A percentile compares a stretch with the other conserved stretches of the same genome.
These are phyloP conservation scores for Hydractinia symbiolongicarpus DNA, from an alignment of 30 jellyfish, hydroid and myxozoan species.

Conservation along the genomic window DNA sequence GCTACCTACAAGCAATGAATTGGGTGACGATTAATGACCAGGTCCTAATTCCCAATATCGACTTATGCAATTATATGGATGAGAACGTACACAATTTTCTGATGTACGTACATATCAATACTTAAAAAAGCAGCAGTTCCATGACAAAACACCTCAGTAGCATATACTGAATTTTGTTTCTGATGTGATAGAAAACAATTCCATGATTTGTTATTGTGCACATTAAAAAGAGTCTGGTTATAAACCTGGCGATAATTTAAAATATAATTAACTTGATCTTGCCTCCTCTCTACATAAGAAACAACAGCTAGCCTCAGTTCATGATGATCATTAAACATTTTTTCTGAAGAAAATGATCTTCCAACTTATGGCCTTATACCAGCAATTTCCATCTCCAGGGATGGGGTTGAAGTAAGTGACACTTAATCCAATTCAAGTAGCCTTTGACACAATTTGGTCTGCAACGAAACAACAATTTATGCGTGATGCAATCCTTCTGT, in stretches of 20 bases:
- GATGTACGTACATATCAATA: too few species aligned
- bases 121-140: not conserved
- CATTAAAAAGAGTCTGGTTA: too few species aligned
- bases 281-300: too few species aligned
- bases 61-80: conserved; percentile 3
- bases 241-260: too few species aligned
- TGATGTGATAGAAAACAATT: not conserved
- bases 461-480: not conserved
- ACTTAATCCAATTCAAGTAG: not conserved
- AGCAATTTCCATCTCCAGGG: too few species aligned
- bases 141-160: not conserved
- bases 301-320: too few species aligned
- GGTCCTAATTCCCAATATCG: not conserved
- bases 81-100: too few species aligned
- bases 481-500: not conserved
- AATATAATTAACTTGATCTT: too few species aligned
- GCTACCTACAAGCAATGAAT: not conserved
- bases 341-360: too few species aligned
- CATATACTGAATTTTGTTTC: not conserved
- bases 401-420: not conserved
- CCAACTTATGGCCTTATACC: too few species aligned
- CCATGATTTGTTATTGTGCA: not conserved
- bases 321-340: too few species aligned
- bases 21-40: not conserved
- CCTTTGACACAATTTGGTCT: not conserved